Evolutionary conservation across 2,888 invertebrate species (phyloP).

Genomic region (Drosophila lacicola): DNA sequence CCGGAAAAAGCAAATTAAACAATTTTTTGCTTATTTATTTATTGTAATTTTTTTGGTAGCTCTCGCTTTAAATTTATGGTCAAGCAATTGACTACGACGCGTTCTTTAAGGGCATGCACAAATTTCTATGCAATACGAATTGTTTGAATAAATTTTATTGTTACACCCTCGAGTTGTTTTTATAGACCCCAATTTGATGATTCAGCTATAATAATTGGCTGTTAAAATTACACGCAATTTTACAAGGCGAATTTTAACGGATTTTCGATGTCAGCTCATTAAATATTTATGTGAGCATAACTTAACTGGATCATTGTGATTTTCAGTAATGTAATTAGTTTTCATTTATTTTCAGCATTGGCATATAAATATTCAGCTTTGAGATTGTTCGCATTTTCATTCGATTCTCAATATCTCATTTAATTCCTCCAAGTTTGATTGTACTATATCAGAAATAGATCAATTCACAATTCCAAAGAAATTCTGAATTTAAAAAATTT

Average conservation of each 20-base stretch:
- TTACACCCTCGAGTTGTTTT: slow-evolving; percentile 16
- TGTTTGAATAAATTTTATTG: slow-evolving; percentile 24
- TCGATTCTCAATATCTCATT: neutral
- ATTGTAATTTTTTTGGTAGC: slow-evolving; percentile 17
- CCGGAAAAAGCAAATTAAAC: slow-evolving; percentile 17
- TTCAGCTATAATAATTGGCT: slow-evolving; percentile 15
- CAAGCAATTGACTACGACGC: slow-evolving; percentile 8
- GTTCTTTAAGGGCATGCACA: slow-evolving; percentile 30
- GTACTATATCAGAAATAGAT: neutral
- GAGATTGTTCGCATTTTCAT: neutral
- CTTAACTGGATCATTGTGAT: slow-evolving; percentile 7
- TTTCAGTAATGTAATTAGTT: slow-evolving; percentile 7
- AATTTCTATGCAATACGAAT: slow-evolving; percentile 10
- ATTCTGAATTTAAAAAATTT: no score
- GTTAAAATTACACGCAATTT: slow-evolving; percentile 2
- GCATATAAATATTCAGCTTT: no score
- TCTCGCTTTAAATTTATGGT: slow-evolving; percentile 28
- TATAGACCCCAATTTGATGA: neutral
- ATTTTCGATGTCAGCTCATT: slow-evolving; percentile 18
- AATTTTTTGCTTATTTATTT: neutral
- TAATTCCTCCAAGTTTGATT: neutral
- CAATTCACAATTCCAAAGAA: neutral
- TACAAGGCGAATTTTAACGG: neutral
- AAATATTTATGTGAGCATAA: slow-evolving; percentile 25
- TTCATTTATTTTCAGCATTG: slow-evolving; percentile 8